Conservation (phyloP, 2,888 invertebrate species). For the Thereva unica region DNA sequence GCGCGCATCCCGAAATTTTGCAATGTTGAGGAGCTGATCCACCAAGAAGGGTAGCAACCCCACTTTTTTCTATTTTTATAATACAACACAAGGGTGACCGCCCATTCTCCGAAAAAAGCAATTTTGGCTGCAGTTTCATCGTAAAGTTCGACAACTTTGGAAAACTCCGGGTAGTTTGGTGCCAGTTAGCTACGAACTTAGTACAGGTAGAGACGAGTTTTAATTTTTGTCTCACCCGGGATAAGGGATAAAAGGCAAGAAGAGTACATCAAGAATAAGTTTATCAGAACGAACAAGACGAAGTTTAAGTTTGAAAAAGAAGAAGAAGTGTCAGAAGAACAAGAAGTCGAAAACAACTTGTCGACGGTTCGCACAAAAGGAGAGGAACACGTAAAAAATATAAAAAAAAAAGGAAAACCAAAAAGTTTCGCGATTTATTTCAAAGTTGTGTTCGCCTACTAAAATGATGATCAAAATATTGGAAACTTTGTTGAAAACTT, state of each 20-base stretch:
- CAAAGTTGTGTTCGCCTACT: slow-evolving; percentile 43
- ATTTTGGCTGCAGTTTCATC: slow-evolving; percentile 55
- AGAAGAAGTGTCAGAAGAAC: slow-evolving; percentile 38
- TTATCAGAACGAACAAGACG: slow-evolving; percentile 39
- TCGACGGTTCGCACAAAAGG: slow-evolving; percentile 18
- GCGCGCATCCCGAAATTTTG: slow-evolving; percentile 21
- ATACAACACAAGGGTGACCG: slow-evolving; percentile 44
- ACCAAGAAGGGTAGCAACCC: slow-evolving; percentile 36
- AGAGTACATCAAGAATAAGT: slow-evolving; percentile 39
- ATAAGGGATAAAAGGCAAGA: slow-evolving; percentile 40
- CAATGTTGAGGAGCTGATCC: neutral
- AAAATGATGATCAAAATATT: slow-evolving; percentile 45
- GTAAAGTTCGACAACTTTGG: slow-evolving; percentile 59
- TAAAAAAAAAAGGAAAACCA: slow-evolving; percentile 28
- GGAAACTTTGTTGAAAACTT: slow-evolving; percentile 45
- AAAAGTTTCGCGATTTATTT: slow-evolving; percentile 46
- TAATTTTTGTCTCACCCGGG: slow-evolving; percentile 54
- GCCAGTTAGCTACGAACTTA: slow-evolving; percentile 61
- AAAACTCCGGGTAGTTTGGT: slow-evolving; percentile 57
- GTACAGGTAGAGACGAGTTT: slow-evolving; percentile 61
- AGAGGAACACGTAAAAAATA: slow-evolving; percentile 23
- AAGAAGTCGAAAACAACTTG: slow-evolving; percentile 28
- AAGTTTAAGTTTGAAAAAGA: slow-evolving; percentile 36
- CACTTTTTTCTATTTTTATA: slow-evolving; percentile 36
- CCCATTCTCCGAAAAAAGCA: slow-evolving; percentile 45